Base-by-base conservation (phyloP, 2,888 invertebrate genomes). In the Leistus spinibarbis region DNA sequence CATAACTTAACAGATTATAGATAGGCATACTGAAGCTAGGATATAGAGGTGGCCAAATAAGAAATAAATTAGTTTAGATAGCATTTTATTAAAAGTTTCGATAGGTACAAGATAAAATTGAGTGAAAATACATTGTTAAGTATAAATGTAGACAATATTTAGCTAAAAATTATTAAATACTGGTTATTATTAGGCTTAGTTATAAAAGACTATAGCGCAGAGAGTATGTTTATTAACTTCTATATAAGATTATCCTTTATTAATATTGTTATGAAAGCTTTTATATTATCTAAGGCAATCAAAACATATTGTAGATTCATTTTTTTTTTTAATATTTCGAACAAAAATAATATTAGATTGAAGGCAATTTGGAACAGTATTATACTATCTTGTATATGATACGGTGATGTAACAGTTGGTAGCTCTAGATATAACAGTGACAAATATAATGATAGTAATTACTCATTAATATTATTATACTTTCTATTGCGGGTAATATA, bases 81-180 rank as follows among this genome's bases (percentile, higher is more conserved):
- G 83, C 83, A 80, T 84, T 85, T 84, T 85, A 85, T 84, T 85
- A 84, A 84, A 84, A 84, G 83, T 83, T 79, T 83, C 83, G 82
- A 83, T 84, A 83, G 84, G 83, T 84, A 84, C 81, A 84, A 81
- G 81, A 81, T 80, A 83, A 77, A 80, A 78, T 81, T 75, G 81
- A 81, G 84, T 83, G 84, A 84, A 84, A 85, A 84, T 84, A 84
- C 83, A 84, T 82, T 81, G 79, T 80, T 81, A 81, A 83, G 83
- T 84, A 84, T 82, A 85, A 85, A 84, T 84, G 83, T 85, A 85
- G 83, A 85, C 84, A 85, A 79, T 77, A 77, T 80, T 82, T 83
- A 83, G 82, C 82, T 83, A 80, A 80, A 79, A 60, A 60, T 60
- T 60, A 60, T 17, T 60, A 40, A 40, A 40, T 40, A 40, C 40